Conservation (phyloP, 1,140 invertebrate genomes). For the Lordiphosa collinella region DNA sequence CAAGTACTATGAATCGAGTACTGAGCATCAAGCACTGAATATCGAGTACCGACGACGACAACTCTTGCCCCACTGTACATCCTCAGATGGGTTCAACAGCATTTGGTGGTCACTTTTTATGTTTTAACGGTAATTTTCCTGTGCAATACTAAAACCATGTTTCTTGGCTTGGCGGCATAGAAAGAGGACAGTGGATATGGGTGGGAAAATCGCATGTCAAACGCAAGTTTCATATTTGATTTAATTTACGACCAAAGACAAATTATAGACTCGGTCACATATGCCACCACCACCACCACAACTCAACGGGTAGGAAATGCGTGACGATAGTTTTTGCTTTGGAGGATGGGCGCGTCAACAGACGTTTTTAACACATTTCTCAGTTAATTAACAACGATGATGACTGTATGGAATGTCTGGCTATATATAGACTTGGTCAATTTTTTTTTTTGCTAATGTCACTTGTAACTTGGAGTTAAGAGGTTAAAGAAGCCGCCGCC, state of each 20-base stretch:
- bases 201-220: constrained; percentile 63
- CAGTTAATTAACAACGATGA: constrained; percentile 65
- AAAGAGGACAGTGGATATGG: constrained; percentile 5
- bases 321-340: constrained; percentile 47
- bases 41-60: no score
- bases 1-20: no score
- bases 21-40: no score
- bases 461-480: constrained; percentile 7
- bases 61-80: constrained; percentile 13
- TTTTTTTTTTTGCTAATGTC: constrained; percentile 31
- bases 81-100: background rate
- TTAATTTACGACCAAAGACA: constrained; percentile 70
- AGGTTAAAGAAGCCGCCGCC: background rate
- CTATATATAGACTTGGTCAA: constrained; percentile 15
- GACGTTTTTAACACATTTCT: constrained; percentile 36
- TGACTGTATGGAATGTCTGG: constrained; percentile 25
- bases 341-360: constrained; percentile 48
- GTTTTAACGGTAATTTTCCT: constrained; percentile 64
- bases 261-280: constrained; percentile 50
- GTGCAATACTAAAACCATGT: constrained; percentile 19
- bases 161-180: background rate
- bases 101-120: constrained; percentile 46
- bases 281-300: constrained; percentile 34
- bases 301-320: constrained; percentile 19
- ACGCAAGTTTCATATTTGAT: constrained; percentile 72